These are phyloP conservation scores for Steinernema khuongi DNA, from an alignment of 1,140 invertebrate genomes.

Conservation along the genomic window DNA sequence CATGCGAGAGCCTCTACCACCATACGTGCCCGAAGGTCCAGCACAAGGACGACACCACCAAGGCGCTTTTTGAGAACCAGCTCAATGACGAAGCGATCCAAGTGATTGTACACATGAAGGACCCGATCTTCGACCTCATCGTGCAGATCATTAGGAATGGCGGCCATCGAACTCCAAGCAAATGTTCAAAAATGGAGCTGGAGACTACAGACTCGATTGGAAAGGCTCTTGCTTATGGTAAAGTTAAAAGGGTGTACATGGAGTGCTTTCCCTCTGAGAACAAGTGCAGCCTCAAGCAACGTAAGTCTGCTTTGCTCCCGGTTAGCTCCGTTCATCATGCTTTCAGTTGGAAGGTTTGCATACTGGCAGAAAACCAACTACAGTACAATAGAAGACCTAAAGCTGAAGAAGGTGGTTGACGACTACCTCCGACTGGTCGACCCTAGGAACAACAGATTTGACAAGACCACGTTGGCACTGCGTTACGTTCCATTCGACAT, in stretches of 20 bases:
- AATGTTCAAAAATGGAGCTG: background rate
- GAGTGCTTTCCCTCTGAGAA: background rate
- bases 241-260: background rate
- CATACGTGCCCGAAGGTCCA: background rate
- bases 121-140: background rate
- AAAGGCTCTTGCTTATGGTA: background rate
- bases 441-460: too few relatives aligned
- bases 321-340: background rate
- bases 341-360: background rate
- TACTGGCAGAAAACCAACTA: too few relatives aligned
- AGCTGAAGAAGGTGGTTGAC: too few relatives aligned
- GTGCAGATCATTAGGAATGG: background rate
- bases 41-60: background rate
- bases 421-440: too few relatives aligned
- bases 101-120: background rate
- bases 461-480: too few relatives aligned
- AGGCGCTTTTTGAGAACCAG: background rate
- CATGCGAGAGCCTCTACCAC: background rate
- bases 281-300: background rate
- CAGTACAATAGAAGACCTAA: too few relatives aligned
- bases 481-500: too few relatives aligned
- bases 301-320: background rate
- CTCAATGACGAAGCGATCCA: background rate
- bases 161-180: background rate
- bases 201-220: background rate